Evolutionary conservation across 2,888 invertebrate genomes (phyloP).

Genomic region (Odontocolon sp.): DNA sequence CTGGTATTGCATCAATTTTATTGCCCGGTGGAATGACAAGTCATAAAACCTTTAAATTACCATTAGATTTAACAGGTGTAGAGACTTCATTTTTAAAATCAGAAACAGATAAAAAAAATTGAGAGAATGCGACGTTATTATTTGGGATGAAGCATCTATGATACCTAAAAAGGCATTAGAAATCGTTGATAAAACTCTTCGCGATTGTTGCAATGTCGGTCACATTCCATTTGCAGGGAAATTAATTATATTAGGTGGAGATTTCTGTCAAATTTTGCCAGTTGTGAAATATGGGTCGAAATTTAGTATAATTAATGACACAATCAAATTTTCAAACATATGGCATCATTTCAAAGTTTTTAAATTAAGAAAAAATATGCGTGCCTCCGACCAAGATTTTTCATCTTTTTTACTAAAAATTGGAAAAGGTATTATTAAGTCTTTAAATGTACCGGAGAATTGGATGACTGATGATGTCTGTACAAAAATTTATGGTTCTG

Average conservation of each 20-base stretch:
- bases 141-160: conserved; percentile 37
- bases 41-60: conserved; percentile 34
- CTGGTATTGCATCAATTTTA: conserved; percentile 36
- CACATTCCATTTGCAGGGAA: conserved; percentile 27
- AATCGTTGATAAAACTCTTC: conserved; percentile 32
- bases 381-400: background rate
- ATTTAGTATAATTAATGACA: conserved; percentile 5
- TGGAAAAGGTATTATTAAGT: background rate
- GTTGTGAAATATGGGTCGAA: conserved; percentile 7
- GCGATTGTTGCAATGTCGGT: conserved; percentile 15
- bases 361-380: conserved; percentile 34
- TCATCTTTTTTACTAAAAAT: conserved; percentile 22
- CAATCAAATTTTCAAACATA: background rate
- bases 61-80: conserved; percentile 22
- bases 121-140: conserved; percentile 6
- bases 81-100: conserved; percentile 23
- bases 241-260: conserved; percentile 28
- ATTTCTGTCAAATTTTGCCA: conserved; percentile 31
- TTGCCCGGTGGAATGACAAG: conserved; percentile 28
- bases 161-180: conserved; percentile 18
- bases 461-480: background rate
- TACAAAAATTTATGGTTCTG: background rate
- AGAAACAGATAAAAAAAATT: conserved; percentile 22
- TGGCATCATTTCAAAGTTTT: conserved; percentile 14
- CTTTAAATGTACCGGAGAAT: background rate